Evolutionary conservation across 2,888 invertebrate genomes (phyloP).

Genomic region (Apodemia zela): DNA sequence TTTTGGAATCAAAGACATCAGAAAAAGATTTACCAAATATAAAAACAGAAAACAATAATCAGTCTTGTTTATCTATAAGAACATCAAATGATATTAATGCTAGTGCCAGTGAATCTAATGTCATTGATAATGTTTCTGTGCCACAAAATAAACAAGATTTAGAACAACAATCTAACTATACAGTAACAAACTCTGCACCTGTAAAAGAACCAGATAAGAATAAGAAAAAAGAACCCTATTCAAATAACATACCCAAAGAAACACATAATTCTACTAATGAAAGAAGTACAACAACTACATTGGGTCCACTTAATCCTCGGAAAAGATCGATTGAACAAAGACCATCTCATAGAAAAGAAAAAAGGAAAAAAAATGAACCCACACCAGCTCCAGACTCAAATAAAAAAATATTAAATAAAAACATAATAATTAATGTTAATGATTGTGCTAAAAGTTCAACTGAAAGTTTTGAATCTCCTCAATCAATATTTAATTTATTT

Average conservation of each 20-base stretch:
- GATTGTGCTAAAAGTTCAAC: conserved; percentile 42
- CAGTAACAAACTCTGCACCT: conserved; percentile 30
- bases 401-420: conserved; percentile 44
- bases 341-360: conserved; percentile 71
- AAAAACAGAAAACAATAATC: neutral
- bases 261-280: conserved; percentile 32
- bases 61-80: neutral
- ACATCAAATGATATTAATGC: conserved; percentile 6
- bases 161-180: neutral
- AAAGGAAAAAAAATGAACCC: conserved; percentile 63
- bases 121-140: neutral
- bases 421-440: conserved; percentile 41
- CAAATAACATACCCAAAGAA: conserved; percentile 18
- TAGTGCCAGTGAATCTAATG: neutral
- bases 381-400: conserved; percentile 35
- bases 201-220: conserved; percentile 34
- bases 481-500: conserved; percentile 48
- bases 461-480: conserved; percentile 47
- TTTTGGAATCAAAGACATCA: conserved; percentile 19
- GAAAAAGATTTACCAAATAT: conserved; percentile 18
- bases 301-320: conserved; percentile 40
- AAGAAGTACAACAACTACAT: conserved; percentile 15
- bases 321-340: conserved; percentile 66
- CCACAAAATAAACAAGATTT: neutral
- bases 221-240: conserved; percentile 38